Percentiles rank a stretch among this genome's conserved stretches.
phyloP scores from a whole-genome alignment of 2,888 invertebrate genomes.

The Byasa hedistus region DNA sequence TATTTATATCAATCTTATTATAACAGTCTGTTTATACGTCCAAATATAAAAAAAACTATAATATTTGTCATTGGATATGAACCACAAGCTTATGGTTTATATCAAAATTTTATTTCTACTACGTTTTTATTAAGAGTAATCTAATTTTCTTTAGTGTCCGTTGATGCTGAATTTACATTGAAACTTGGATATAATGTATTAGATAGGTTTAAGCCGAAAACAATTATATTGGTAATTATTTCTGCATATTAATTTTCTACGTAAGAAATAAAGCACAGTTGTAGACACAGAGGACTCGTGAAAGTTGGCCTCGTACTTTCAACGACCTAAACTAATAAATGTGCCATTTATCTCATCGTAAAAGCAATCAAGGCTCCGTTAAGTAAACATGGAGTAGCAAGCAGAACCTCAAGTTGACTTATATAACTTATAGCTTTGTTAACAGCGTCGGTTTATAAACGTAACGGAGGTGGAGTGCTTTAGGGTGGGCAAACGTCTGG shows the following conservation, averaged over 20 bases:
- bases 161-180: too few relatives aligned
- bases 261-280: not conserved
- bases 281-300: constrained; percentile 3
- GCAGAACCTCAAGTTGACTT: constrained; percentile 17
- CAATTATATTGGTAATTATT: not conserved
- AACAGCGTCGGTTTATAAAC: constrained; percentile 24
- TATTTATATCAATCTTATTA: too few relatives aligned
- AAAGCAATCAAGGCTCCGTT: constrained; percentile 46
- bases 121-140: too few relatives aligned
- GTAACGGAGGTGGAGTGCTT: constrained; percentile 19
- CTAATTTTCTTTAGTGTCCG: too few relatives aligned
- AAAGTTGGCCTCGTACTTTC: constrained; percentile 1
- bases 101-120: too few relatives aligned
- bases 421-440: constrained; percentile 31
- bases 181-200: too few relatives aligned
- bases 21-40: too few relatives aligned
- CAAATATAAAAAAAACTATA: too few relatives aligned
- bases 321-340: constrained; percentile 15
- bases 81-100: too few relatives aligned
- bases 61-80: too few relatives aligned
- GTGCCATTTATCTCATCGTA: constrained; percentile 23
- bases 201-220: not conserved
- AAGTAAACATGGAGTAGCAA: constrained; percentile 46
- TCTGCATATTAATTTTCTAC: not conserved
- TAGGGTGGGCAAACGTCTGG: constrained; percentile 17